Base-by-base conservation (phyloP, 1,140 invertebrate genomes). In the Holotrichia oblita region DNA sequence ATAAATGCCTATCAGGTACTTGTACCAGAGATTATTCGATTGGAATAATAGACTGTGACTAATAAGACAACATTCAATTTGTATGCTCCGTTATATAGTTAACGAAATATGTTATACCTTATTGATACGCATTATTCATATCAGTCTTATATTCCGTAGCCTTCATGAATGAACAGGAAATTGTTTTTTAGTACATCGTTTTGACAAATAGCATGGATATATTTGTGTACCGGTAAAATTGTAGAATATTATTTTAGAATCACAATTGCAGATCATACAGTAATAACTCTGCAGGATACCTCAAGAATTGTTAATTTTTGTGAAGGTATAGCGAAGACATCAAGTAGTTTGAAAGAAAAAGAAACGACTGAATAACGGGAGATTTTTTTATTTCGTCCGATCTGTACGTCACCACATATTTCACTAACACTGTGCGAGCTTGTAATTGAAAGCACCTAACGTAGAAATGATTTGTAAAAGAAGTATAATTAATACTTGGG, bases 41-140 rank as follows among this genome's bases (percentile, higher is more conserved):
- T 20, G 61, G 22, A 69, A 69, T 69, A 34, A 69, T 69, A 69
- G 61, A 34, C 61, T 69, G 61, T 69, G 61, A 69, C 27, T 69
- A 69, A 69, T 55, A 69, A 69, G 20, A 69, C 20, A 34, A 69
- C 61, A 69, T 69, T 69, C 61, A 34, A 69, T 69, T 69, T 69
- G 61, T 69, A 34, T 69, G 22, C 22, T 2, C 61, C 20, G 61
- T 69, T 69, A 14, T 10, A 2, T 17, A 14, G 44, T 48, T 10
- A 27, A 0, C 22, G 6, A 22, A 22, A 69, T 69, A 27, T 27
- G 22, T 14, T 34, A 34, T 24, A 27, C 6, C 8, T 69, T 69
- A 34, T 55, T 55, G n/a, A 17, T 55, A 55, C n/a, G n/a, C 17
- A 17, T 55, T 55, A 55, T 55, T 55, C 7, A 17, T 6, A 14